A percentile compares a stretch with the other conserved stretches of the same genome.
Evolutionary conservation across 2,113 vertebrate genomes (phyloP).

Genomic region (Madoqua kirkii): DNA sequence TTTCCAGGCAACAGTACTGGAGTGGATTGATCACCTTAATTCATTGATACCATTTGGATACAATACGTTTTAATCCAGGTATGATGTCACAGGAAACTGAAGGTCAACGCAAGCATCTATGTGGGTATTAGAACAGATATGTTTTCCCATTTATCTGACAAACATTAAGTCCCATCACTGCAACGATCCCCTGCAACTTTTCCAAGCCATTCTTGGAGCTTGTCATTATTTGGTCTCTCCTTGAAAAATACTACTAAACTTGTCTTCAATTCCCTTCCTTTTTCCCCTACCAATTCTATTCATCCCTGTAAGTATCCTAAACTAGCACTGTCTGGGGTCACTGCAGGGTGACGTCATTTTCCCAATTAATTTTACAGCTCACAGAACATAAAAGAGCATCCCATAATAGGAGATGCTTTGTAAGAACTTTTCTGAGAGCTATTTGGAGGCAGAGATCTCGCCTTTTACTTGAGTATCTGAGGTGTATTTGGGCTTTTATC

Average conservation of each 20-base stretch:
- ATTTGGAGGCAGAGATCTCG: neutral
- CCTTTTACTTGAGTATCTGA: neutral
- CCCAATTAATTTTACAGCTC: constrained; percentile 22
- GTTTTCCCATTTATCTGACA: neutral
- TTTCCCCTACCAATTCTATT: neutral
- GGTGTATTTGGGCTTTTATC: neutral
- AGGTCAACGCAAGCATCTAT: neutral
- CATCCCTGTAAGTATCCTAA: constrained; percentile 22
- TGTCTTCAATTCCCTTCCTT: neutral
- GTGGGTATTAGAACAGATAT: neutral
- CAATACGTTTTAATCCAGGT: neutral
- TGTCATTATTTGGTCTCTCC: neutral
- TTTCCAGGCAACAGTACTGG: no score
- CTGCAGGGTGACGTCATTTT: constrained; percentile 23
- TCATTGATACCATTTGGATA: neutral
- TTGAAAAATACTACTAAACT: neutral
- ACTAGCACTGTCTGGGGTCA: constrained; percentile 33
- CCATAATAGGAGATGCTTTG: neutral
- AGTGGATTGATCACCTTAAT: no score
- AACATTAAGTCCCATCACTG: neutral
- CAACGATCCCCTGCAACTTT: neutral
- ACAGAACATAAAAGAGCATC: neutral
- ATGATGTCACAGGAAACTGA: neutral
- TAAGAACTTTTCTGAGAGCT: neutral
- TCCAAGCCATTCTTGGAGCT: neutral